These are phyloP conservation scores for Tortricodes alternella DNA, from an alignment of 2,888 invertebrate genomes.

Conservation along the genomic window DNA sequence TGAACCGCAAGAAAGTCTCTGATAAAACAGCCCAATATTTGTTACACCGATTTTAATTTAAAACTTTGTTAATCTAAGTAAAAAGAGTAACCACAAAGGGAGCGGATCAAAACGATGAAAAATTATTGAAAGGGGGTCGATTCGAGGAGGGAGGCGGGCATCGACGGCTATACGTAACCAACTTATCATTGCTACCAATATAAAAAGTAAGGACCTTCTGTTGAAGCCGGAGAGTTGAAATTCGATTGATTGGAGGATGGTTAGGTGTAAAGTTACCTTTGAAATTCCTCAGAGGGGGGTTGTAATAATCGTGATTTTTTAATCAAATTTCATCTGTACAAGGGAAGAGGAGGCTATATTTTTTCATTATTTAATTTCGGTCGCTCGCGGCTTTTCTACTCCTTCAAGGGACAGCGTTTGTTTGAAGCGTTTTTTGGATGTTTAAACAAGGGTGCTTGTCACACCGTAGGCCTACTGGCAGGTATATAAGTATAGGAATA, in stretches of 20 bases:
- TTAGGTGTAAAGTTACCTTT: slow-evolving; percentile 44
- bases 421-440: slow-evolving; percentile 74
- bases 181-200: slow-evolving; percentile 43
- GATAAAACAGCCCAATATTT: slow-evolving; percentile 61
- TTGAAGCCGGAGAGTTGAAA: slow-evolving; percentile 33
- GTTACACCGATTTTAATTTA: slow-evolving; percentile 76
- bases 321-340: slow-evolving; percentile 83
- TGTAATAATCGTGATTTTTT: slow-evolving; percentile 84
- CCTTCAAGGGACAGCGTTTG: slow-evolving; percentile 72
- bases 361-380: slow-evolving; percentile 83
- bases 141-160: slow-evolving; percentile 57
- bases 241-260: slow-evolving; percentile 31
- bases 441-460: slow-evolving; percentile 47
- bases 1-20: slow-evolving; percentile 7
- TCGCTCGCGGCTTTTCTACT: slow-evolving; percentile 69
- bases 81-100: slow-evolving; percentile 77
- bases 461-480: too few species aligned
- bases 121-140: slow-evolving; percentile 81
- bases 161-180: slow-evolving; percentile 70
- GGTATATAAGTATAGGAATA: background rate
- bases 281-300: slow-evolving; percentile 66
- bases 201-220: slow-evolving; percentile 34
- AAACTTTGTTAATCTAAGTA: slow-evolving; percentile 82
- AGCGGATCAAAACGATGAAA: slow-evolving; percentile 80
- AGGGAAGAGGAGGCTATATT: slow-evolving; percentile 80